Evolutionary conservation across 2,888 invertebrate genomes (phyloP), one percentile per base, ranked within the genome.

Genomic region (Dorcus hopei): DNA sequence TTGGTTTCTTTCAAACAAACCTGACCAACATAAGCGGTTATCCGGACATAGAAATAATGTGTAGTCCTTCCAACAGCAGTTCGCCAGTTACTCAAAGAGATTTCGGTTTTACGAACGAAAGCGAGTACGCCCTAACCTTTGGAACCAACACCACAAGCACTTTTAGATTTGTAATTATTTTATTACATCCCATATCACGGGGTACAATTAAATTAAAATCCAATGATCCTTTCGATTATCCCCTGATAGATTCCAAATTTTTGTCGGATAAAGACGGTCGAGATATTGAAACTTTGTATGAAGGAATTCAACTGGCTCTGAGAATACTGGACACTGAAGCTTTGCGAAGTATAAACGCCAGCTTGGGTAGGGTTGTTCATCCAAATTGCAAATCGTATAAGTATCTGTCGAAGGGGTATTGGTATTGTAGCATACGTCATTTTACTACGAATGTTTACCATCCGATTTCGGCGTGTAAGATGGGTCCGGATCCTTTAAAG

Each of bases 221-320:
- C 6, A 65, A 56, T 0, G 63, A 67, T 60, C 71, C 73, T 5
- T 61, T 67, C 14, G 72, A 73, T 40, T 71, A 70, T 58, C 74
- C 74, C 0, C 3, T 65, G 5, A 73, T 75, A 5, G 61, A 74
- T 57, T 63, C 67, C 0, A 66, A 67, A 11, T 71, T 64, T 42
- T 66, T 70, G 4, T 61, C 65, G 0, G 71, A 73, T 54, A 52
- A 61, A 9, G 52, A 67, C 14, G 91, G 92, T 67, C 75, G 85
- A 1, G 91, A 92, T 68, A 75, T 85, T 2, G 80, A 83, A 14
- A 85, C 83, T 2, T 76, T 88, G 7, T 80, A 87, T 1, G 80
- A 82, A 11, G 84, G 85, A 0, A 81, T 88, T 3, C 78, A 84
- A 9, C 59, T 52, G 11, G 52, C 65, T 7, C n/a, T 66, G n/a